A percentile compares a stretch with the other conserved stretches of the same genome.
phyloP scores from a whole-genome alignment of 2,797 vertebrate genomes.

The Apodemus agrarius region DNA sequence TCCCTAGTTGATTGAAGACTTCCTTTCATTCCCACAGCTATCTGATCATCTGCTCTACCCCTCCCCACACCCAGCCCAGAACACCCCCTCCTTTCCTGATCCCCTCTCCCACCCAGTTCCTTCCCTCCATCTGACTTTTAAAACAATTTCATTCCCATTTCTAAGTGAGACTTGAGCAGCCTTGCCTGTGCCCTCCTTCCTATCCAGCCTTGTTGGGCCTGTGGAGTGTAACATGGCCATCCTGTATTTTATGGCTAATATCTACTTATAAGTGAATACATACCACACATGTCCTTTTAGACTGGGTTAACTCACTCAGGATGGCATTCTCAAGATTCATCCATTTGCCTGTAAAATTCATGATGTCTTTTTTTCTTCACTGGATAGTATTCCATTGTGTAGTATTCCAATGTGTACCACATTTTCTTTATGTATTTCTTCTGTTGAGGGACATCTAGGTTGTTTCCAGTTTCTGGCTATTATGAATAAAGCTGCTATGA shows the following conservation, averaged over 20 bases:
- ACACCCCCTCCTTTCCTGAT: neutral
- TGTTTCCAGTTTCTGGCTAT: no score
- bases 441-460: neutral
- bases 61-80: neutral
- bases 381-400: neutral
- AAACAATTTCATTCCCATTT: neutral
- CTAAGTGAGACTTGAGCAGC: neutral
- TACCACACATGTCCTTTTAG: neutral
- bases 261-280: neutral
- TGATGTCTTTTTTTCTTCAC: neutral
- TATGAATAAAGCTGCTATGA: no score
- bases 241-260: no score
- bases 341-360: neutral
- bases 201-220: neutral
- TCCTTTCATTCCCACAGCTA: neutral
- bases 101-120: neutral
- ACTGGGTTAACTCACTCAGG: neutral
- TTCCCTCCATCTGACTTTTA: neutral
- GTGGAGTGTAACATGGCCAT: neutral
- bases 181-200: neutral
- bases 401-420: neutral
- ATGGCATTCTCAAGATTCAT: neutral
- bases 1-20: neutral
- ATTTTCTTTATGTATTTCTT: neutral
- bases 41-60: neutral